These are phyloP conservation scores for Brienomyrus brachyistius DNA, from an alignment of 2,113 vertebrate species.

Conservation along the genomic window DNA sequence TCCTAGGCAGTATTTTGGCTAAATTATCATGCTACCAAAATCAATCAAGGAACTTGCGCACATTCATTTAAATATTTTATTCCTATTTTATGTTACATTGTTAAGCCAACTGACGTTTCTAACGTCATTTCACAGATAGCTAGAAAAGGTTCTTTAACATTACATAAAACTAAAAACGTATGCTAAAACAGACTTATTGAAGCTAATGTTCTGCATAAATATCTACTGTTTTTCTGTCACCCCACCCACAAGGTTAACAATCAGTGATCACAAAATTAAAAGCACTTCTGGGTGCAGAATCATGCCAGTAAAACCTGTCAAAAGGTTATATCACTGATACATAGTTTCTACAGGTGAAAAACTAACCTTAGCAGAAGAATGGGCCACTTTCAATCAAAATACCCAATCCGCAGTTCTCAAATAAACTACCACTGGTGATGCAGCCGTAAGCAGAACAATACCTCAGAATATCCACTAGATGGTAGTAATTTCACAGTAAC, in stretches of 20 bases:
- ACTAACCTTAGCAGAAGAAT: background rate
- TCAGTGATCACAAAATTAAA: background rate
- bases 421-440: background rate
- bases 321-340: background rate
- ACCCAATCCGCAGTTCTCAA: background rate
- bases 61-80: background rate
- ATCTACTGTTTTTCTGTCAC: background rate
- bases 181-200: background rate
- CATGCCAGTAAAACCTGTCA: background rate
- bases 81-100: background rate
- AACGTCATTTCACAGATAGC: background rate
- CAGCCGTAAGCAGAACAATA: background rate
- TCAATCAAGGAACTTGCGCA: background rate
- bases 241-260: background rate
- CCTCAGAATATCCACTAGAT: background rate
- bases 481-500: background rate
- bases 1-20: background rate
- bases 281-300: background rate
- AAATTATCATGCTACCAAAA: background rate
- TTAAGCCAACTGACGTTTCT: background rate
- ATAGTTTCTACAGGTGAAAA: background rate
- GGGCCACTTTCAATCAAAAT: background rate
- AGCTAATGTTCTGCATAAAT: background rate
- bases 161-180: background rate
- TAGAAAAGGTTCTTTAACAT: background rate